Conservation (phyloP, 1,140 invertebrate genomes). For the Scaptomyza graminum region DNA sequence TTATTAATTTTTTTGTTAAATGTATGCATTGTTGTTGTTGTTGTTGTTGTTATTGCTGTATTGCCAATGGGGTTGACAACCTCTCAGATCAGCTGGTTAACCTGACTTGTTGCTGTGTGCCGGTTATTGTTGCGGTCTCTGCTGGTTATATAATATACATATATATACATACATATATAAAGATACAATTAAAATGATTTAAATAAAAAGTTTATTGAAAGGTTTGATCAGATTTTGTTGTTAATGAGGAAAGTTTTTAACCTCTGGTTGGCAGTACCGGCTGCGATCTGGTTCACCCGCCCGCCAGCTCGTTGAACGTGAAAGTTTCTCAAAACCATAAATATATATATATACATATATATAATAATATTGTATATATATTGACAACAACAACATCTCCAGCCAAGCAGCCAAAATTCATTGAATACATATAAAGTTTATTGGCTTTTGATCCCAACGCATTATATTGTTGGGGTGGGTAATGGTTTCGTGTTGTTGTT, state of each 20-base stretch:
- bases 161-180: no score
- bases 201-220: conserved; percentile 45
- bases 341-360: conserved; percentile 9
- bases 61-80: conserved; percentile 45
- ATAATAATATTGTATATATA: no score
- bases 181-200: conserved; percentile 40
- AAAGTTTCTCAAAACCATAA: conserved; percentile 59
- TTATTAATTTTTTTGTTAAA: conserved; percentile 23
- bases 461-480: conserved; percentile 82
- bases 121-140: conserved; percentile 21
- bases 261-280: conserved; percentile 12
- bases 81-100: conserved; percentile 50
- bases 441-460: conserved; percentile 82
- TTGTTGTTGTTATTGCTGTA: conserved; percentile 26
- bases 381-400: no score
- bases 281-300: neutral
- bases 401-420: conserved; percentile 50
- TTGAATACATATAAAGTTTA: conserved; percentile 66
- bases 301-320: conserved; percentile 34
- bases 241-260: conserved; percentile 55
- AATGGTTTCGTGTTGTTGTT: conserved; percentile 62
- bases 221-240: conserved; percentile 11
- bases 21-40: conserved; percentile 40
- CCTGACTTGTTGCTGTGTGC: conserved; percentile 25
- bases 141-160: conserved; percentile 69